phyloP scores from a whole-genome alignment of 2,113 vertebrate species.

The Oxygymnocypris stewartii region DNA sequence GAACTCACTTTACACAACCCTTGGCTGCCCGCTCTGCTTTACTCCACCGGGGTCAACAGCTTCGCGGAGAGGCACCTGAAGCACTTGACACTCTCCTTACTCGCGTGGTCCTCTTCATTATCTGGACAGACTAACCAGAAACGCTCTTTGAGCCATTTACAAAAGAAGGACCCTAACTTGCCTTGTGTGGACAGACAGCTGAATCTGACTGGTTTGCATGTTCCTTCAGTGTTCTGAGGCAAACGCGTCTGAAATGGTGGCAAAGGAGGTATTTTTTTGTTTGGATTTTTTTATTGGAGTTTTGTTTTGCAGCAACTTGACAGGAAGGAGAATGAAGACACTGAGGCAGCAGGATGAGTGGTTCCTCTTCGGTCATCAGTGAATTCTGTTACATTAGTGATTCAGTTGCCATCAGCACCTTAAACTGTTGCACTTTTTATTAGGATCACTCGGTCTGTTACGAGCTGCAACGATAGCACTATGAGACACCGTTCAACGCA shows the following conservation, averaged over 20 bases:
- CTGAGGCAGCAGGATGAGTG: slow-evolving; percentile 46
- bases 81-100: slow-evolving; percentile 42
- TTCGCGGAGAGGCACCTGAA: slow-evolving; percentile 25
- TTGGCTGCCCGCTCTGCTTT: background rate
- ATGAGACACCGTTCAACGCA: slow-evolving; percentile 58
- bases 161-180: slow-evolving; percentile 17
- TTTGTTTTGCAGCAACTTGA: slow-evolving; percentile 17
- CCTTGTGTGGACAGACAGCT: slow-evolving; percentile 20
- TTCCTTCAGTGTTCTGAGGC: slow-evolving; percentile 54
- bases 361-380: slow-evolving; percentile 43
- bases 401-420: slow-evolving; percentile 76
- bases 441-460: slow-evolving; percentile 65
- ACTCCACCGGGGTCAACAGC: background rate
- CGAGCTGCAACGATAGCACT: slow-evolving; percentile 61
- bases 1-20: background rate
- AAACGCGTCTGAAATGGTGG: slow-evolving; percentile 37
- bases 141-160: slow-evolving; percentile 40
- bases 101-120: slow-evolving; percentile 17
- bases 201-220: slow-evolving; percentile 46
- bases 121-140: slow-evolving; percentile 46
- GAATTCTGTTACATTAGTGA: slow-evolving; percentile 56
- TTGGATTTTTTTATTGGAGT: background rate
- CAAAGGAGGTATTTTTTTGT: background rate
- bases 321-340: slow-evolving; percentile 33
- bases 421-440: slow-evolving; percentile 77